Percentiles rank a stretch among this genome's conserved stretches.
These are phyloP conservation scores for Caenorhabditis elegans DNA, from an alignment of 1,140 invertebrate species.

Conservation along the genomic window DNA sequence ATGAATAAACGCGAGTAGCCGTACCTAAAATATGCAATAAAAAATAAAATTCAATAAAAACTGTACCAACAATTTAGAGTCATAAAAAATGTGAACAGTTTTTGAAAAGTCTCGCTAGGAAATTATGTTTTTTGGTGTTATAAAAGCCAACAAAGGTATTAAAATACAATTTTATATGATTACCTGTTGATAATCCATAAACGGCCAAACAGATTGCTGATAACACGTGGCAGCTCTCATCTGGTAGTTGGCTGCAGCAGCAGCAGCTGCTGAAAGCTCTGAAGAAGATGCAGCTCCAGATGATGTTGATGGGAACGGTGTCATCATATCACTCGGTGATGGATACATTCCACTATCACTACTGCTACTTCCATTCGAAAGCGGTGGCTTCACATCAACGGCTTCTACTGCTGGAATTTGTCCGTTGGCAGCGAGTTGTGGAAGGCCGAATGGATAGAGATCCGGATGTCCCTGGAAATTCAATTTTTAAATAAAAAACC, in stretches of 20 bases:
- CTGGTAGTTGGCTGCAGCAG: neutral
- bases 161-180: neutral
- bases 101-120: no score
- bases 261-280: neutral
- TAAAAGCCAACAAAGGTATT: neutral
- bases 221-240: neutral
- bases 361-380: conserved; percentile 1
- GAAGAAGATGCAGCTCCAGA: neutral
- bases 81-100: no score
- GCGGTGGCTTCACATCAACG: neutral
- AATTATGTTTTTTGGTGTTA: no score
- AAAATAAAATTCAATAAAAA: no score
- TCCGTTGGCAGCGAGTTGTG: neutral
- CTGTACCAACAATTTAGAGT: no score
- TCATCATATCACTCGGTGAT: neutral
- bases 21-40: no score
- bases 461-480: neutral
- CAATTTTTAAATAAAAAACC: neutral
- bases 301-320: neutral
- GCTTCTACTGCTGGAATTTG: neutral
- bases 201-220: neutral
- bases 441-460: neutral
- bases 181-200: conserved; percentile 17
- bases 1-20: no score
- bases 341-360: conserved; percentile 21